Base-by-base conservation (phyloP, 2,888 invertebrate genomes). In the Scotopteryx bipunctaria region DNA sequence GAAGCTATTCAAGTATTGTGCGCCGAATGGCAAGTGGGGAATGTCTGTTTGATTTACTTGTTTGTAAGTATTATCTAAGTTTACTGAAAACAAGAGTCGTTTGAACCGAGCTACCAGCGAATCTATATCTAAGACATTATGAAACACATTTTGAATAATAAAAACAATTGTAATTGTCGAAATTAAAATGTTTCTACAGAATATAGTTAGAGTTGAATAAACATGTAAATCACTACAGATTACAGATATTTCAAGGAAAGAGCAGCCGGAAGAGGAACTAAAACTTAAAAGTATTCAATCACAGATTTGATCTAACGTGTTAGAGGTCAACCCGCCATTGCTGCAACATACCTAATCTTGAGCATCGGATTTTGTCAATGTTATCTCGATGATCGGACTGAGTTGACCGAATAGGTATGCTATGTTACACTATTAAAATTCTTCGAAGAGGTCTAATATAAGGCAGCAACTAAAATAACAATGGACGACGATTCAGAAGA, bases 1-100 rank as follows among this genome's bases (percentile, higher is more conserved):
- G 80, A 79, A 75, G 67, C 57, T 56, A 69, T 65, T 56, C 63
- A 61, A 49, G 37, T 66, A 62, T 63, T 64, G 59, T 66, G 61
- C 55, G 53, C 54, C 50, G 59, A 64, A 69, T 71, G 71, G 73
- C 66, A 70, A 66, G 69, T 61, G 55, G 41, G 52, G 66, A 57
- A 69, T 66, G 70, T 69, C 65, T 73, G 71, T 72, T 55, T 44
- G 47, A 60, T 64, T 45, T 61, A 41, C 62, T 63, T 58, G 56
- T 64, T 57, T 57, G 36, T 29, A 35, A 41, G 55, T 47, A 51
- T 55, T 23, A 5, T 17, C 9, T 25, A 19, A 9, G 29, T 38
- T 45, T 31, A 38, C 9, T 19, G 2, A 31, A 32, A 23, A 25
- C 17, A 23, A 40, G 6, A 36, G 8, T 8, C 35, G 35, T n/a